Base-by-base conservation (phyloP, 2,113 vertebrate species). In the Tupaia chinensis region DNA sequence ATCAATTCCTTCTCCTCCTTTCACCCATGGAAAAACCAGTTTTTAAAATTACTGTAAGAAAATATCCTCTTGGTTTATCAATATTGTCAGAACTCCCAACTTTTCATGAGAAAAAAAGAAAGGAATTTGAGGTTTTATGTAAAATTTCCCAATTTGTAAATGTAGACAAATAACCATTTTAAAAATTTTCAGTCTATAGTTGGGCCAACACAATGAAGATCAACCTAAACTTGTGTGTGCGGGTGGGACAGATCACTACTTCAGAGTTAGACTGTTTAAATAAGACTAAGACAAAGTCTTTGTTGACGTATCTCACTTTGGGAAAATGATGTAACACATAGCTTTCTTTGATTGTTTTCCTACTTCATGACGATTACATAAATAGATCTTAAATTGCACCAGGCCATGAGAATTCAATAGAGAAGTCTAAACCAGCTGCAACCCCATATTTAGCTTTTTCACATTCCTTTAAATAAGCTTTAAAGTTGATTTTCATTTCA, bases 401-500 rank as follows among this genome's bases (percentile, higher is more conserved):
- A 96, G 96, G 80, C 89, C 92, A 58, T 78, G 61, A 93, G 92
- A 97, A 98, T 93, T 97, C 91, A 97, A 96, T 68, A 97, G 22
- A 74, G 44, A 95, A 97, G 82, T 27, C 74, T 89, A 84, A 97
- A 94, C 93, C 97, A 97, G 94, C 97, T 97, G 95, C 97, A 97
- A 95, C 80, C 86, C 94, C 92, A 93, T 95, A 97, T 98, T 98
- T 97, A 96, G 97, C 72, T 89, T 97, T 98, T 96, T 91, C 82
- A 89, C 82, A 93, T 98, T 97, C 58, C 94, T 97, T 97, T 96
- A 95, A 96, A 94, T 93, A 97, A 94, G 44, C 80, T 54, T 96
- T 70, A 93, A 96, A 95, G 90, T 97, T 95, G 61, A 95, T 97
- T 98, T 94, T 96, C 96, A 97, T 97, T 98, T 97, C 92, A 96